Evolutionary conservation across 2,113 vertebrate genomes (phyloP).

Genomic region (Sminthopsis crassicaudata): DNA sequence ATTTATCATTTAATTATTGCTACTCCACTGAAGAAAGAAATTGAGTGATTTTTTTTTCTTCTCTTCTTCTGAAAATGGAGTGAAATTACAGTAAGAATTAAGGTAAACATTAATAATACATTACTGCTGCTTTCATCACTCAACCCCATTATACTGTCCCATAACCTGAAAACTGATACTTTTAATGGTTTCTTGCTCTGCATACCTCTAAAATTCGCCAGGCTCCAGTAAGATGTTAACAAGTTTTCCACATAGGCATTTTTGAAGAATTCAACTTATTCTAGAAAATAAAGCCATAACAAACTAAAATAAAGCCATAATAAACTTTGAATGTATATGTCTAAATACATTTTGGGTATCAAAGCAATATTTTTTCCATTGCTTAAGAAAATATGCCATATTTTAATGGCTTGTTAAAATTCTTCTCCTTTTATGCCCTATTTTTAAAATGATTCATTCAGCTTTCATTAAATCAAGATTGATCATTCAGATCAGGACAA

Average conservation of each 20-base stretch:
- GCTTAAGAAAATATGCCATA: background rate
- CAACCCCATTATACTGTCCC: background rate
- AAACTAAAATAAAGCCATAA: background rate
- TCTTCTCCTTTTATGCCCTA: background rate
- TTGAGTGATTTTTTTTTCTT: background rate
- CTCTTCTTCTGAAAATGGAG: background rate
- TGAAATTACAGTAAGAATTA: background rate
- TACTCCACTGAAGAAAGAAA: background rate
- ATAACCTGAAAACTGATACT: background rate
- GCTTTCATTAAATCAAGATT: background rate
- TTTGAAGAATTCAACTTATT: background rate
- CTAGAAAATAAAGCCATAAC: background rate
- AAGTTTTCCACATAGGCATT: background rate
- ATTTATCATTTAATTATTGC: conserved; percentile 2
- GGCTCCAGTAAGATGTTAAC: background rate
- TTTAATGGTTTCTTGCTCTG: background rate
- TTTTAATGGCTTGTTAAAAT: background rate
- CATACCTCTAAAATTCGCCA: background rate
- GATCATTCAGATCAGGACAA: background rate
- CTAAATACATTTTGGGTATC: background rate
- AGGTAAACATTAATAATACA: background rate
- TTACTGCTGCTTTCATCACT: background rate
- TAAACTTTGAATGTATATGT: background rate
- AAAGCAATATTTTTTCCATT: background rate
- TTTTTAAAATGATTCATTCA: background rate